phyloP scores from a whole-genome alignment of 2,113 vertebrate genomes.

The Epinephelus fuscoguttatus region DNA sequence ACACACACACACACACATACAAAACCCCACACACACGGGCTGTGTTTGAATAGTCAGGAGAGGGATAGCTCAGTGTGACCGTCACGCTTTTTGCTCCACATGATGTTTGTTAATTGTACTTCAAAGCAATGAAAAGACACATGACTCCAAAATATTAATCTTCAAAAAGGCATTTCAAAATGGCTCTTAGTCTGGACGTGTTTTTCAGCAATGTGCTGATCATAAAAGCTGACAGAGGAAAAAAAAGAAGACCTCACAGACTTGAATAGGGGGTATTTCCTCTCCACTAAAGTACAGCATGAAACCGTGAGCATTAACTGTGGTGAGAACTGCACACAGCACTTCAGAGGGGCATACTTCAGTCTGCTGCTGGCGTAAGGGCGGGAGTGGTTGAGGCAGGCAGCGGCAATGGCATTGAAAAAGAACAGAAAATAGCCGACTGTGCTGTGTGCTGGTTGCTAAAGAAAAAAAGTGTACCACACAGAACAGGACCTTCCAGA shows the following conservation, averaged over 20 bases:
- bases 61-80: not conserved
- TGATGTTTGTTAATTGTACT: slow-evolving; percentile 24
- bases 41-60: not conserved
- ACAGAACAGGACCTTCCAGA: slow-evolving; percentile 65
- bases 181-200: not conserved
- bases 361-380: slow-evolving; percentile 61
- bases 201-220: slow-evolving; percentile 14
- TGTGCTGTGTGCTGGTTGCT: slow-evolving; percentile 29
- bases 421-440: slow-evolving; percentile 70
- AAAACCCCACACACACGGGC: not conserved
- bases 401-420: slow-evolving; percentile 60
- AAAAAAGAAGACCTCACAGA: slow-evolving; percentile 50
- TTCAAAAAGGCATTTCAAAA: not conserved
- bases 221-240: slow-evolving; percentile 23
- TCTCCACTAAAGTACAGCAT: slow-evolving; percentile 44
- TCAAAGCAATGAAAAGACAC: slow-evolving; percentile 19
- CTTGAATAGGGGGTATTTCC: slow-evolving; percentile 52
- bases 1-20: not conserved
- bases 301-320: slow-evolving; percentile 60
- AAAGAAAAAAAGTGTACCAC: slow-evolving; percentile 31
- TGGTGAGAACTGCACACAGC: slow-evolving; percentile 67
- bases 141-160: slow-evolving; percentile 34
- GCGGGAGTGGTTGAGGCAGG: slow-evolving; percentile 71
- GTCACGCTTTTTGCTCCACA: slow-evolving; percentile 35
- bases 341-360: slow-evolving; percentile 69